Percentiles rank a stretch among this genome's conserved stretches.
phyloP scores from a whole-genome alignment of 2,113 vertebrate genomes.

The Bos indicus region DNA sequence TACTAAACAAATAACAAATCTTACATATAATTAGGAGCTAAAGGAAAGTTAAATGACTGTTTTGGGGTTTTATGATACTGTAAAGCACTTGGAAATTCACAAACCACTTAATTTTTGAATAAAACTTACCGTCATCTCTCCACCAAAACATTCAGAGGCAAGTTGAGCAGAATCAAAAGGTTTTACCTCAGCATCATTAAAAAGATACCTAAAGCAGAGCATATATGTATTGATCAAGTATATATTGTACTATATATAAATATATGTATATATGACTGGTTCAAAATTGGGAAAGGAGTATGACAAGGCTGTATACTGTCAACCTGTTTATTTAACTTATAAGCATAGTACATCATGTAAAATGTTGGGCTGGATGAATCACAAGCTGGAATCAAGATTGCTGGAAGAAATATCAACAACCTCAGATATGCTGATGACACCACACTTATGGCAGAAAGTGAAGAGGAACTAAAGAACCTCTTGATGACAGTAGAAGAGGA shows the following conservation, averaged over 20 bases:
- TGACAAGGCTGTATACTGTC: not conserved
- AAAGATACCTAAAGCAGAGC: conserved; percentile 90
- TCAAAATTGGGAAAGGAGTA: not conserved
- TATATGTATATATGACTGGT: not conserved
- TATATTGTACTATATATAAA: not conserved
- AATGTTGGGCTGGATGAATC: not conserved
- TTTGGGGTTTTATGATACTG: not conserved
- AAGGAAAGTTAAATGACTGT: not conserved
- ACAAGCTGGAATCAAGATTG: not conserved
- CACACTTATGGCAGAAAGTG: not conserved
- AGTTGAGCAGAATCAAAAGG: conserved; percentile 98
- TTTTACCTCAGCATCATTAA: conserved; percentile 99
- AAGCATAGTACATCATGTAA: not conserved
- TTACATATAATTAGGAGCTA: not conserved
- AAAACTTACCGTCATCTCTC: conserved; percentile 95
- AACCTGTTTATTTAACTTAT: not conserved
- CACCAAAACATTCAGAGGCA: conserved; percentile 98
- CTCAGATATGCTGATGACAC: not conserved
- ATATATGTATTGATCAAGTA: not conserved
- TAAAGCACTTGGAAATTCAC: not conserved
- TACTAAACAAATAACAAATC: not conserved
- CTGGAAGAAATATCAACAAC: not conserved
- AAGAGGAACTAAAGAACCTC: not conserved
- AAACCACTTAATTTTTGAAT: conserved; percentile 35
- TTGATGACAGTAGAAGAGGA: not conserved